Evolutionary conservation across 92 coral and sea anemone genomes (phyloP).

Genomic region (Porites divaricata): DNA sequence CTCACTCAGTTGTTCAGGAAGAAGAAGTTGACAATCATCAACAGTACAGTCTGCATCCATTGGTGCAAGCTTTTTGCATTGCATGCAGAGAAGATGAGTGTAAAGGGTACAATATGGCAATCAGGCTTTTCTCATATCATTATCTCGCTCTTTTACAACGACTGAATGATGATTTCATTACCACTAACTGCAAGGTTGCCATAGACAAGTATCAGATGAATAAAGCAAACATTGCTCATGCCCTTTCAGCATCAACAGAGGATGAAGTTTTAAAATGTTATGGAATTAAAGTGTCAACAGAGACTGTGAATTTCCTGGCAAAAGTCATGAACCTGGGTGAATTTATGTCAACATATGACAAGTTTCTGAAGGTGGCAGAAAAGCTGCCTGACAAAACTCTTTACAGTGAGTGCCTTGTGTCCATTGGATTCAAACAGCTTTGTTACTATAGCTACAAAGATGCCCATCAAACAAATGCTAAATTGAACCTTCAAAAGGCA

Average conservation of each 20-base stretch:
- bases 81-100: constrained; percentile 31
- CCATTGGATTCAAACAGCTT: constrained; percentile 78
- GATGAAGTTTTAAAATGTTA: constrained; percentile 12
- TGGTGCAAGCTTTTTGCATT: constrained; percentile 71
- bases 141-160: constrained; percentile 51
- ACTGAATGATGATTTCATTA: constrained; percentile 59
- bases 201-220: constrained; percentile 46
- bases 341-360: constrained; percentile 52
- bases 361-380: constrained; percentile 36
- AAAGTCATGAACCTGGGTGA: constrained; percentile 73
- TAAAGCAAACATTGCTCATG: constrained; percentile 75
- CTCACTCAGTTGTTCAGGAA: constrained; percentile 62
- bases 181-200: constrained; percentile 60
- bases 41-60: constrained; percentile 75
- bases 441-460: constrained; percentile 72
- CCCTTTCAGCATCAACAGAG: constrained; percentile 54
- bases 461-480: constrained; percentile 20
- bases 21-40: constrained; percentile 28
- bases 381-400: constrained; percentile 33
- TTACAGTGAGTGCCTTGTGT: constrained; percentile 70
- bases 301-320: constrained; percentile 77
- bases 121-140: constrained; percentile 44
- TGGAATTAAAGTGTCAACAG: constrained; percentile 73
- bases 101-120: constrained; percentile 60
- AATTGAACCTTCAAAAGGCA: constrained; percentile 53